Conservation (phyloP, 2,113 vertebrate species). For the Tachysurus vachellii region DNA sequence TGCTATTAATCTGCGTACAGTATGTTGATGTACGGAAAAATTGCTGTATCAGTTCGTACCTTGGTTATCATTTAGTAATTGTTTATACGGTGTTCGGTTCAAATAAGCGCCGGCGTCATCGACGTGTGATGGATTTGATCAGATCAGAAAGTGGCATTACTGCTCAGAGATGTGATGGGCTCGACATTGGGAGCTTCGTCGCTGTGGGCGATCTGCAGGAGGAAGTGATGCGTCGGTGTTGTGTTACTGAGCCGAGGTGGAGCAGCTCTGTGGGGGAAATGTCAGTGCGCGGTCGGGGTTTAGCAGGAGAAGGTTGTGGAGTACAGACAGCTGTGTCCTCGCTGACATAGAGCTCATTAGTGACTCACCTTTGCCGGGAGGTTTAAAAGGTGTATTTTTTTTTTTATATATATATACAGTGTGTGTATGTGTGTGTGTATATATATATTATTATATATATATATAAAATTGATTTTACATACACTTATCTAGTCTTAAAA, state of each 20-base stretch:
- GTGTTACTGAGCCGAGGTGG: constrained; percentile 45
- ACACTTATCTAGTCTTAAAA: background rate
- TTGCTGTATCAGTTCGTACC: background rate
- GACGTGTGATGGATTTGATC: constrained; percentile 18
- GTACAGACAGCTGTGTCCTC: constrained; percentile 10
- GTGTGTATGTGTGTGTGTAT: too few species aligned
- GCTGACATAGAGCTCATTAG: constrained; percentile 19
- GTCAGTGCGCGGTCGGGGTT: constrained; percentile 55
- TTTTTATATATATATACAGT: background rate
- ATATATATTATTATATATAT: too few species aligned
- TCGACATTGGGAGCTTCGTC: constrained; percentile 9
- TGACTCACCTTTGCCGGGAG: background rate
- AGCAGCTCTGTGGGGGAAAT: constrained; percentile 63
- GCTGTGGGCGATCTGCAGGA: constrained; percentile 41
- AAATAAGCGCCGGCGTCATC: constrained; percentile 1
- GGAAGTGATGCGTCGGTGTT: constrained; percentile 48
- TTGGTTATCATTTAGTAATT: background rate
- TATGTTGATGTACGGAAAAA: background rate
- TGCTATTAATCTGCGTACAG: background rate
- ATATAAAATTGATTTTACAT: background rate
- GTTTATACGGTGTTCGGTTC: too few species aligned
- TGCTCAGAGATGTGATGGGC: constrained; percentile 5
- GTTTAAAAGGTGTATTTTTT: constrained; percentile 1
- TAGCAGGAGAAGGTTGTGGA: constrained; percentile 33
- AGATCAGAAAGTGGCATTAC: constrained; percentile 51